These are phyloP conservation scores for Poeciliopsis retropinna DNA, from an alignment of 2,113 vertebrate species.

Conservation along the genomic window DNA sequence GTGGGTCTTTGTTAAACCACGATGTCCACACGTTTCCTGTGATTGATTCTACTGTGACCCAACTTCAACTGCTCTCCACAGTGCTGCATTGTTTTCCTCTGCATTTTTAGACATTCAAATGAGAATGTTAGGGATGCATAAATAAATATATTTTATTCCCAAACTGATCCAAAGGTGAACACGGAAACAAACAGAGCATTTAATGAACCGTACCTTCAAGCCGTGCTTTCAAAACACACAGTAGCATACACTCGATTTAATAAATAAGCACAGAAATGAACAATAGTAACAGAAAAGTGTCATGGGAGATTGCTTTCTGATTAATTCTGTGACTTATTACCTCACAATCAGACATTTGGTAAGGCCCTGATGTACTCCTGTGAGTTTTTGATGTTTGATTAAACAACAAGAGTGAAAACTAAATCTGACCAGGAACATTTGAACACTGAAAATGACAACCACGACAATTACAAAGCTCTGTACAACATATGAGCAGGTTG, in stretches of 20 bases:
- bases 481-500: background rate
- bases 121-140: background rate
- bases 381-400: background rate
- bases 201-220: constrained; percentile 19
- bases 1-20: background rate
- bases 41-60: constrained; percentile 20
- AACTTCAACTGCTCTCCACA: background rate
- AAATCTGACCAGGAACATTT: background rate
- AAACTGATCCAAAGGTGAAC: constrained; percentile 27
- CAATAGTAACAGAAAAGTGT: constrained; percentile 14
- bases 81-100: background rate
- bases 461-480: background rate
- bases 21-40: constrained; percentile 24
- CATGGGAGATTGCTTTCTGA: background rate
- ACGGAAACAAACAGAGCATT: constrained; percentile 13
- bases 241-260: constrained; percentile 16
- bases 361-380: background rate
- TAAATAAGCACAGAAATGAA: constrained; percentile 36
- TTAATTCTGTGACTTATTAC: background rate
- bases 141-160: background rate
- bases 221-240: constrained; percentile 18
- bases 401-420: background rate
- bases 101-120: background rate
- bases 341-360: background rate
- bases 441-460: background rate